Evolutionary conservation across 2,113 vertebrate species (phyloP).

Genomic region (Tiliqua scincoides): DNA sequence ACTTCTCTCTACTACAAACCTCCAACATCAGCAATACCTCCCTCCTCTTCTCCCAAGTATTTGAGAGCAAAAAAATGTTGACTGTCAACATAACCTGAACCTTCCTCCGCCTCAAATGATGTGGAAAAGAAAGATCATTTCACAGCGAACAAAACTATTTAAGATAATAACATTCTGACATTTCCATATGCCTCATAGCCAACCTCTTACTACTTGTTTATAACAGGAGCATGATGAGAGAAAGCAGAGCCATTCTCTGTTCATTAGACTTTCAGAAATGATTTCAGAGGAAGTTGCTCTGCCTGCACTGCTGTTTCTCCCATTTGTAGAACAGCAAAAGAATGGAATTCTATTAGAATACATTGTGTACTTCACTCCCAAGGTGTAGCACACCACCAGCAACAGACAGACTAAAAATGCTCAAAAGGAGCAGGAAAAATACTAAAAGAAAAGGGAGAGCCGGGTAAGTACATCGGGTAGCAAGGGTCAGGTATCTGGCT

Average conservation of each 20-base stretch:
- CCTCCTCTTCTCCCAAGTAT: slow-evolving; percentile 3
- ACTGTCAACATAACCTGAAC: slow-evolving; percentile 33
- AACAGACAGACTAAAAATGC: background rate
- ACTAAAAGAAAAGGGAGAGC: background rate
- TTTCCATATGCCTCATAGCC: background rate
- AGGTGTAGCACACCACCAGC: background rate
- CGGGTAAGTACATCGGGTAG: background rate
- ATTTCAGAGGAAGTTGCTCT: slow-evolving; percentile 12
- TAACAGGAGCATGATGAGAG: slow-evolving; percentile 6
- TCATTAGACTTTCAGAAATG: slow-evolving; percentile 29
- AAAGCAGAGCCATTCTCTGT: slow-evolving; percentile 16
- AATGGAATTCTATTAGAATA: background rate
- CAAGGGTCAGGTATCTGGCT: background rate
- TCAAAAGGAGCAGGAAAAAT: background rate
- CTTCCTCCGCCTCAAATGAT: background rate
- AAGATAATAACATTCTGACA: slow-evolving; percentile 2
- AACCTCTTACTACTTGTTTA: slow-evolving; percentile 29
- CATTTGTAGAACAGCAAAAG: slow-evolving; percentile 26
- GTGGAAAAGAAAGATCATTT: slow-evolving; percentile 34
- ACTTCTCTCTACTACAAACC: background rate
- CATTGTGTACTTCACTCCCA: background rate
- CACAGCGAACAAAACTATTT: slow-evolving; percentile 11
- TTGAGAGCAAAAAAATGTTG: background rate
- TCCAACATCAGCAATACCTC: background rate
- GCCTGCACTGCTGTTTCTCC: background rate